A percentile compares a stretch with the other conserved stretches of the same genome.
phyloP scores from a whole-genome alignment of 1,140 invertebrate genomes.

The Diabrotica undecimpunctata region DNA sequence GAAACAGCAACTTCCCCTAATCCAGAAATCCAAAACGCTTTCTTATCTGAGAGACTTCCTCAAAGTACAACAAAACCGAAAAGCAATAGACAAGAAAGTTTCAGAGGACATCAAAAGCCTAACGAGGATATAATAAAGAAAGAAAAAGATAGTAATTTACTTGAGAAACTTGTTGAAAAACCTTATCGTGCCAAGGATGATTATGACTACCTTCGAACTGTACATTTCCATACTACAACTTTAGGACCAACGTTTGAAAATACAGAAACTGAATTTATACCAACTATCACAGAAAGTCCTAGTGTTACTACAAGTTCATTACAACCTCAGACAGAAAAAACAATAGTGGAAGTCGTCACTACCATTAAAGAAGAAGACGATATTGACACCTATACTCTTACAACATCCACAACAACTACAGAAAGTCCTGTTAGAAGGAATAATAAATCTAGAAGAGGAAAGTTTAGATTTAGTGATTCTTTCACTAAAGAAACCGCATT shows the following conservation, averaged over 20 bases:
- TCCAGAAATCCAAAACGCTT: neutral
- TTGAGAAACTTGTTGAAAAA: conserved; percentile 8
- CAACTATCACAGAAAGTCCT: neutral
- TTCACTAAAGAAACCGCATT: neutral
- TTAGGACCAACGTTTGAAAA: neutral
- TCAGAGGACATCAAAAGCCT: neutral
- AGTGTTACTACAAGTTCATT: neutral
- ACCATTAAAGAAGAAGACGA: neutral
- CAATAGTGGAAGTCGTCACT: neutral
- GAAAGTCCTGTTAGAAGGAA: neutral
- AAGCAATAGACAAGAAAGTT: conserved; percentile 13
- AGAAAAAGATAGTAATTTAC: conserved; percentile 4
- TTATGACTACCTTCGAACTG: conserved; percentile 14
- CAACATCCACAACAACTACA: neutral
- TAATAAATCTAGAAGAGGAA: neutral
- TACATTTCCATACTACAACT: conserved; percentile 5
- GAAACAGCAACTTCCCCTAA: neutral
- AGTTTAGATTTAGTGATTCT: neutral
- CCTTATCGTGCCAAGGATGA: conserved; percentile 12
- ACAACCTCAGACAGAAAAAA: neutral
- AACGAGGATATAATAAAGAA: conserved; percentile 3
- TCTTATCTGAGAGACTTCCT: conserved; percentile 5
- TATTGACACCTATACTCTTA: neutral
- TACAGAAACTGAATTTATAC: neutral
- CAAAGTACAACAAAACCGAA: conserved; percentile 1